Conservation (phyloP, 2,888 invertebrate genomes). For the Dolichomitus sp. region DNA sequence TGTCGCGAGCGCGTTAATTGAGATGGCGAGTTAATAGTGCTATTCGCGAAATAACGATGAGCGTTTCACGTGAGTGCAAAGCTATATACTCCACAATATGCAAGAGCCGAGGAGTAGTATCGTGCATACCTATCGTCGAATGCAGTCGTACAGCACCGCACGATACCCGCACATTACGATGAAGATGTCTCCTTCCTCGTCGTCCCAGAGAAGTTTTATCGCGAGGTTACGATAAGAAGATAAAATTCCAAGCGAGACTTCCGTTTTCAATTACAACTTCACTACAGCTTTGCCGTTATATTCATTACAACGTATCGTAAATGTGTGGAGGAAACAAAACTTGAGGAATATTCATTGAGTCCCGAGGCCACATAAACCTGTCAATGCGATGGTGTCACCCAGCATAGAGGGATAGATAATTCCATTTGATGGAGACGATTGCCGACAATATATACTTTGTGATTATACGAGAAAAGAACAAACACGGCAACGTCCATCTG, state of each 20-base stretch:
- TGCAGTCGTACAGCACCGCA: not conserved
- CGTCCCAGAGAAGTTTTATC: conserved; percentile 36
- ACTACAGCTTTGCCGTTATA: not conserved
- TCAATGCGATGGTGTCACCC: not conserved
- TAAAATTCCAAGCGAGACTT: conserved; percentile 52
- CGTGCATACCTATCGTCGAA: conserved; percentile 29
- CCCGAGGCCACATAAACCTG: conserved; percentile 12
- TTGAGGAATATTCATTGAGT: conserved; percentile 35
- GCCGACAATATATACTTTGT: not conserved
- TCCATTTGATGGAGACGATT: not conserved
- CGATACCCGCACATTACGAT: conserved; percentile 39
- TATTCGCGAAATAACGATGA: conserved; percentile 42
- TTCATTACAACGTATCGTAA: conserved; percentile 15
- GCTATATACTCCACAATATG: not conserved
- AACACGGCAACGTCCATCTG: not conserved
- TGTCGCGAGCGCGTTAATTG: conserved; percentile 57
- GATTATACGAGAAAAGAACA: not conserved
- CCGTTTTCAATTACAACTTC: conserved; percentile 41
- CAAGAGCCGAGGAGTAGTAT: not conserved
- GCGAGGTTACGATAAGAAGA: conserved; percentile 25
- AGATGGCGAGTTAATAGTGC: conserved; percentile 48
- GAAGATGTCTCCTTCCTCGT: conserved; percentile 41
- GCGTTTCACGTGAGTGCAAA: not conserved
- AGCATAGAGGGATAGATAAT: not conserved
- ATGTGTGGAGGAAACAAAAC: conserved; percentile 2